Percentiles rank a stretch among this genome's conserved stretches.
Evolutionary conservation across 2,113 vertebrate genomes (phyloP).

Genomic region (Phaetusa simplex): DNA sequence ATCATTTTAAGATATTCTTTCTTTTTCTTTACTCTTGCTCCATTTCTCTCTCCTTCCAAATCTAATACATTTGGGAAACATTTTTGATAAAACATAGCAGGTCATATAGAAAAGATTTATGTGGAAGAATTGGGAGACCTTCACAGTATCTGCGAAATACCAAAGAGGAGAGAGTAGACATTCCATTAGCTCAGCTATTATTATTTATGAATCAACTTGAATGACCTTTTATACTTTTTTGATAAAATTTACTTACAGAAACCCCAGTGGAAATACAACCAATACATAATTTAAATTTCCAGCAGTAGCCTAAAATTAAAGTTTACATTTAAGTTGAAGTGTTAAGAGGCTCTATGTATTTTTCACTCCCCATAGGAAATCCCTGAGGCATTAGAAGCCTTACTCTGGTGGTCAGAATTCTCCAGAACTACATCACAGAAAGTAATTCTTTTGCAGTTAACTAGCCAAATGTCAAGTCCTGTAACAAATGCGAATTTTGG

Average conservation of each 20-base stretch:
- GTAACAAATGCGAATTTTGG: neutral
- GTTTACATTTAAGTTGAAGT: neutral
- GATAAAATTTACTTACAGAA: constrained; percentile 41
- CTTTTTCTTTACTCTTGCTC: neutral
- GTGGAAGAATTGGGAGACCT: neutral
- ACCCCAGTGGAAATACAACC: neutral
- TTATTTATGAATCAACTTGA: constrained; percentile 1
- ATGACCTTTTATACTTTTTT: neutral
- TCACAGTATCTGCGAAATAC: neutral
- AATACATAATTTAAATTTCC: neutral
- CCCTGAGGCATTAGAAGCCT: neutral
- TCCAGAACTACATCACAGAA: neutral
- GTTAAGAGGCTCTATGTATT: neutral
- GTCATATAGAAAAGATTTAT: neutral
- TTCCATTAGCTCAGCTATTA: constrained; percentile 9
- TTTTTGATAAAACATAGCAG: neutral
- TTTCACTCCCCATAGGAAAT: neutral
- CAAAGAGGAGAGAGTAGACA: neutral
- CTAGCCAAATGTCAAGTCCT: neutral
- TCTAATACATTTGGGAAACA: neutral
- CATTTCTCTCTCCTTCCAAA: neutral
- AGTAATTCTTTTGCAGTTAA: neutral
- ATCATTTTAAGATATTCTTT: neutral
- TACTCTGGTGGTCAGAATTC: neutral
- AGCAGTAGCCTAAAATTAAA: constrained; percentile 16